Percentiles rank a stretch among this genome's conserved stretches.
phyloP scores from a whole-genome alignment of 1,140 invertebrate genomes.

The Zophobas atratus region DNA sequence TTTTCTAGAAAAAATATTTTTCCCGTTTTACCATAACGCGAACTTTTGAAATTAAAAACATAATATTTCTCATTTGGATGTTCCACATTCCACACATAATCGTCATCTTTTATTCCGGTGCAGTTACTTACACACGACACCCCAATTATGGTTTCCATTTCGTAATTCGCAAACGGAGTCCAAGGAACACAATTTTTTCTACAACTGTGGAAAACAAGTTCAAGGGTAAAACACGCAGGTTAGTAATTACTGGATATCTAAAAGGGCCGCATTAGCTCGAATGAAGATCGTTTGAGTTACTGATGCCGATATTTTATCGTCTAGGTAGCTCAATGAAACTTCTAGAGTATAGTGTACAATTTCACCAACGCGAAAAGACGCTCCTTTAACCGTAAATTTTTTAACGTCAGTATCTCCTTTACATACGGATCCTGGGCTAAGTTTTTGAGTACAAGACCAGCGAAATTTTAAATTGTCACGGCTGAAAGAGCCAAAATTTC shows the following conservation, averaged over 20 bases:
- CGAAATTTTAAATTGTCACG: neutral
- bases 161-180: neutral
- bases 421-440: neutral
- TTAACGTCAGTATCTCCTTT: neutral
- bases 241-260: no score
- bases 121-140: slow-evolving; percentile 5
- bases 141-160: neutral
- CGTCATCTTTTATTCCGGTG: neutral
- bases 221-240: neutral
- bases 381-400: neutral
- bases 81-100: neutral
- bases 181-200: neutral
- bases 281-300: no score
- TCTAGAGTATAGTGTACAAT: neutral
- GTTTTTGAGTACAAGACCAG: neutral
- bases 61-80: neutral
- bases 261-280: no score
- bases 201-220: neutral
- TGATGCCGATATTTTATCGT: no score
- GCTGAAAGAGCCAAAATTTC: neutral
- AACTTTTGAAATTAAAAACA: neutral
- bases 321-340: neutral
- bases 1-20: neutral
- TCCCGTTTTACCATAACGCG: neutral
- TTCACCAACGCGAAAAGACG: neutral